Conservation (phyloP, 2,888 invertebrate genomes). For the Patella pellucida region DNA sequence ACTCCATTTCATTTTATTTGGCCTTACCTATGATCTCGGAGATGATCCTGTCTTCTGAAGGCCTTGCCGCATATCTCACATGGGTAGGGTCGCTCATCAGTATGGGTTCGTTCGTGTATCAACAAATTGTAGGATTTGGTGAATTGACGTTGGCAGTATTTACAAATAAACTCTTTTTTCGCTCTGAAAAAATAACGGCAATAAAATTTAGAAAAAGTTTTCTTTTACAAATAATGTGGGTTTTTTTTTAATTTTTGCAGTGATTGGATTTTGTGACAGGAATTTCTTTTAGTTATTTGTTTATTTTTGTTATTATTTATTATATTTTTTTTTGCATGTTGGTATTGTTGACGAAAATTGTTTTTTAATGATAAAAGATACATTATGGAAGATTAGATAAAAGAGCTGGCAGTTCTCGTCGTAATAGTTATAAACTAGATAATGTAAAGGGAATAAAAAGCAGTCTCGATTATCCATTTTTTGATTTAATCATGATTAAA, state of each 20-base stretch:
- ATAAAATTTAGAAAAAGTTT: background rate
- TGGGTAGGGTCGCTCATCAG: slow-evolving; percentile 95
- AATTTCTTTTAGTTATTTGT: too few species aligned
- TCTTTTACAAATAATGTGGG: background rate
- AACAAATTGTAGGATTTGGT: slow-evolving; percentile 97
- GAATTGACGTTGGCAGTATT: slow-evolving; percentile 96
- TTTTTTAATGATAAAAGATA: too few species aligned
- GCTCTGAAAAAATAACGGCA: slow-evolving; percentile 43
- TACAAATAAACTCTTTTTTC: slow-evolving; percentile 98
- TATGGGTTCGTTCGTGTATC: slow-evolving; percentile 97
- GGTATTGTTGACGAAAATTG: too few species aligned
- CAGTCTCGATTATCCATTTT: too few species aligned
- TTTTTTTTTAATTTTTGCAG: background rate
- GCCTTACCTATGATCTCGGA: slow-evolving; percentile 76
- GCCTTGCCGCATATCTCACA: slow-evolving; percentile 99
- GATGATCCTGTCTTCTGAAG: slow-evolving; percentile 92
- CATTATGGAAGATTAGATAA: too few species aligned
- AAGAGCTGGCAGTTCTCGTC: too few species aligned
- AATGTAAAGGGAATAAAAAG: too few species aligned
- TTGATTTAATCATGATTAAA: too few species aligned
- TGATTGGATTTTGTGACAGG: background rate
- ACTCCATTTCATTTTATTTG: background rate
- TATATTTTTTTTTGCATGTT: too few species aligned
- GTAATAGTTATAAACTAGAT: too few species aligned
- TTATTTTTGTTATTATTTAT: too few species aligned